Evolutionary conservation across 23 tunicate genomes (phyloP).

Genomic region (Phallusia fumigata): DNA sequence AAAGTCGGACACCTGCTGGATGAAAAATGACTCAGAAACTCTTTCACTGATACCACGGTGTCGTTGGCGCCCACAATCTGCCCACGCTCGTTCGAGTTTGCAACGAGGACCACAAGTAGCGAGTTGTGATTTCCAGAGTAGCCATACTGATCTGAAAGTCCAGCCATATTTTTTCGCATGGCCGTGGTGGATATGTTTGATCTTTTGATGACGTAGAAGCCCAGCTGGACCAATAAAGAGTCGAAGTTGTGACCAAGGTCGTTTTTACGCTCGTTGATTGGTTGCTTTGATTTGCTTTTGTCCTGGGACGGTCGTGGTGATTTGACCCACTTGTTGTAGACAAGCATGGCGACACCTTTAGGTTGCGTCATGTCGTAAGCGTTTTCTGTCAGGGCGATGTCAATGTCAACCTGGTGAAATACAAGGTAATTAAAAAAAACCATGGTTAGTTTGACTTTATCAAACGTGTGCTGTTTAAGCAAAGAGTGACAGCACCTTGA

Average conservation of each 20-base stretch:
- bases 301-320: not conserved
- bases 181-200: constrained; percentile 30
- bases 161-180: constrained; percentile 64
- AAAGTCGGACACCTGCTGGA: constrained; percentile 67
- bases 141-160: constrained; percentile 84
- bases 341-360: constrained; percentile 88
- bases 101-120: constrained; percentile 37
- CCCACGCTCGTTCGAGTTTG: constrained; percentile 63
- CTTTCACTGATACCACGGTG: constrained; percentile 17
- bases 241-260: constrained; percentile 31
- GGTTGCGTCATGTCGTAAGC: constrained; percentile 83
- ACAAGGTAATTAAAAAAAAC: too few relatives aligned
- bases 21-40: constrained; percentile 49
- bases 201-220: constrained; percentile 75
- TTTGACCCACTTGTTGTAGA: constrained; percentile 54
- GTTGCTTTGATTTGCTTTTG: not conserved
- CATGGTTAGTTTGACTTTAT: too few relatives aligned
- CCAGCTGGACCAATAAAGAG: constrained; percentile 52
- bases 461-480: too few relatives aligned
- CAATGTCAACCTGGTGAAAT: constrained; percentile 40
- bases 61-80: constrained; percentile 36
- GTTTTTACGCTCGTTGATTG: constrained; percentile 24
- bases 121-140: constrained; percentile 78
- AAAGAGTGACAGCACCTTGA: too few relatives aligned
- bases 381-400: constrained; percentile 33